A percentile compares a stretch with the other conserved stretches of the same genome.
phyloP scores from a whole-genome alignment of 2,797 vertebrate species.

The Manis crassicaudata region DNA sequence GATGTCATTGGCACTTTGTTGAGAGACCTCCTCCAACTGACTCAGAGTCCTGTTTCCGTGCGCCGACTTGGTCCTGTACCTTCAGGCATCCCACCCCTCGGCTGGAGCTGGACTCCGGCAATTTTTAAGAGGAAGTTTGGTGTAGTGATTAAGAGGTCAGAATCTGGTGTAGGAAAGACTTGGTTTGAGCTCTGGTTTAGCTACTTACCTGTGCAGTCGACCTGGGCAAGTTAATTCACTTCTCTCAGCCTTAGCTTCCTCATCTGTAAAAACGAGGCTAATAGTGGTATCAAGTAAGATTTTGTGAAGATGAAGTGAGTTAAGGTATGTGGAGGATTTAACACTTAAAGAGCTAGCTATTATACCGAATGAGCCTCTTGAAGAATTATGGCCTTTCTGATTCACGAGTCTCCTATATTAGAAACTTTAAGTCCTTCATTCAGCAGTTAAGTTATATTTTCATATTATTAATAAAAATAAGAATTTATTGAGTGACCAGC shows the following conservation, averaged over 20 bases:
- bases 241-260: background rate
- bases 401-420: background rate
- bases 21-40: no score
- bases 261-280: conserved; percentile 1
- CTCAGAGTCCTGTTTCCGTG: no score
- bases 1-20: no score
- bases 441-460: background rate
- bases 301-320: background rate
- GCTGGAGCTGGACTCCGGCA: no score
- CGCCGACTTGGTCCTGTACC: no score
- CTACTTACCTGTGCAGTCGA: background rate
- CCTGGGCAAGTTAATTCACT: background rate
- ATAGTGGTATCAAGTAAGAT: background rate
- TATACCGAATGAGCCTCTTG: background rate
- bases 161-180: background rate
- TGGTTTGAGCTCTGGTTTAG: conserved; percentile 1
- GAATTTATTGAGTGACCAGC: background rate
- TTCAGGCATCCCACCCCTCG: no score
- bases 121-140: conserved; percentile 22
- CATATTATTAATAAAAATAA: background rate
- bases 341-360: background rate
- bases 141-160: conserved; percentile 21
- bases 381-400: background rate
- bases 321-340: background rate
- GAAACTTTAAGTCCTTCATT: background rate